Evolutionary conservation across 2,113 vertebrate species (phyloP).

Genomic region (Podocnemis expansa): DNA sequence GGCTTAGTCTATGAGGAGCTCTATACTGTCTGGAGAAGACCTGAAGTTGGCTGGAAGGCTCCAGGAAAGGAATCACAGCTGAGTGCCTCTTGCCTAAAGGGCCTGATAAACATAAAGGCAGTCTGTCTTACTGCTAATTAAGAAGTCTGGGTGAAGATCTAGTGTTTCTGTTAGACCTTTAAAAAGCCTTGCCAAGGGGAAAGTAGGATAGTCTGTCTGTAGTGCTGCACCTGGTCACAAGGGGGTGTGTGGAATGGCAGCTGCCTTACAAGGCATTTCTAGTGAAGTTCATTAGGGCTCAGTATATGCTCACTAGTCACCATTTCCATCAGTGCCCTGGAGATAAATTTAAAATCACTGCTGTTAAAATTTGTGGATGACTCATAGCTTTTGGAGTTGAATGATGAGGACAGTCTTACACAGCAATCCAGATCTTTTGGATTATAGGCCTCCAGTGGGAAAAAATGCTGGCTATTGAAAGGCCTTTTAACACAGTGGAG

Average conservation of each 20-base stretch:
- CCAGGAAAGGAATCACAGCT: not conserved
- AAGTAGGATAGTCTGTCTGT: not conserved
- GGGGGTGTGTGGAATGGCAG: not conserved
- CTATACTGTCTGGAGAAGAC: not conserved
- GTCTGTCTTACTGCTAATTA: not conserved
- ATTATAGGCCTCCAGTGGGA: not conserved
- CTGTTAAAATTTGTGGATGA: not conserved
- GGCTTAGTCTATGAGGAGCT: not conserved
- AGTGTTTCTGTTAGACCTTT: not conserved
- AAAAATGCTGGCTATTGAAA: no score
- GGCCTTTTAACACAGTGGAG: no score
- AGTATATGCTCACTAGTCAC: not conserved
- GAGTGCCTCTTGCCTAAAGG: not conserved
- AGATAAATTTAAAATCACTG: not conserved
- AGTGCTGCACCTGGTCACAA: not conserved
- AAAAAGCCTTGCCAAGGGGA: not conserved
- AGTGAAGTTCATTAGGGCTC: not conserved
- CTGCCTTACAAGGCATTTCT: not conserved
- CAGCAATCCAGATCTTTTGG: not conserved
- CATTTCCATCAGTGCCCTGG: not conserved
- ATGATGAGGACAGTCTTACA: not conserved
- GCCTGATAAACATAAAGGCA: not conserved
- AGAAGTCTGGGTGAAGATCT: not conserved
- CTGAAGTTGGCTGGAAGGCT: not conserved
- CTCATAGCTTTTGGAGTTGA: not conserved